Base-by-base conservation (phyloP, 2,888 invertebrate species). In the Erynnis tages region DNA sequence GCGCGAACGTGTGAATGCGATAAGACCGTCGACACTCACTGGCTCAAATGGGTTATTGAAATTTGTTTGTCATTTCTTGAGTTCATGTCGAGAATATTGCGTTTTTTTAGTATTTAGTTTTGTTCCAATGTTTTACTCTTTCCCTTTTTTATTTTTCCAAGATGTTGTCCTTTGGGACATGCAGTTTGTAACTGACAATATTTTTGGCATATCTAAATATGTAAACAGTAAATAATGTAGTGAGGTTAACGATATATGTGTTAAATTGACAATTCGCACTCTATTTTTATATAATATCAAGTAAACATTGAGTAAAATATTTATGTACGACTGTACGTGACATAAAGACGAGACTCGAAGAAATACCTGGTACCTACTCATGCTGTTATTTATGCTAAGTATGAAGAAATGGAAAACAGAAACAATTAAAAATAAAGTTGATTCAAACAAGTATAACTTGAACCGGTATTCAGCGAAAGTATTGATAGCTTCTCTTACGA, bases 401-500 rank as follows among this genome's bases (percentile, higher is more conserved):
- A 48, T 45, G 53, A 54, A 54, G 54, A 54, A 54, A 54, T 53
- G 44, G 49, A 55, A 54, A 56, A 56, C 41, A 38, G 16, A 38
- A 23, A 52, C 40, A 48, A 52, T 44, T 52, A 52, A 47, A 55
- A 55, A 49, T 49, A 19, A 54, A 55, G 54, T 49, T 54, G 54
- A 50, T 35, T 49, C 30, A 52, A 54, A 53, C 54, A 45, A 57
- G 57, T 48, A 47, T 43, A 48, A 55, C 56, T 49, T 43, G 47
- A 46, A 53, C 25, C 46, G 41, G 47, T 38, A 30, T 49, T 49
- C 47, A 46, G 59, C 57, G 59, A 59, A 59, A 57, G 59, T 57
- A 59, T 53, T 55, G 19, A 54, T 21, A 34, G 55, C 57, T 54
- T 59, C 25, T 54, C 46, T 35, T 53, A 43, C 30, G 23, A 13